Conservation (phyloP, 1,140 invertebrate species). For the Streblospio benedicti region DNA sequence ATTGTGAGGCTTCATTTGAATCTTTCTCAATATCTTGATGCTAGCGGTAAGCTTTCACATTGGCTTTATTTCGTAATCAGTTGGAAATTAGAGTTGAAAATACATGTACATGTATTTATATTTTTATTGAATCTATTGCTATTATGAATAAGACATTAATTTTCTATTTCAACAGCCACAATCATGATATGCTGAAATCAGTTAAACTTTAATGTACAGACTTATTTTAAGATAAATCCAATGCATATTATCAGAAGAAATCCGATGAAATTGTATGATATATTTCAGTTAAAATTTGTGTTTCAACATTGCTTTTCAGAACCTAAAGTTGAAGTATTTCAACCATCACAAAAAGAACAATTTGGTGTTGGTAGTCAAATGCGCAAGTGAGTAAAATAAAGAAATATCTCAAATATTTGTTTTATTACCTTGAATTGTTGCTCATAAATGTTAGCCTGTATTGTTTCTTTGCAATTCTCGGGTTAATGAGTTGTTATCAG, state of each 20-base stretch:
- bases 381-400: constrained; percentile 22
- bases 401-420: too few species aligned
- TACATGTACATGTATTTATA: too few species aligned
- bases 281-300: too few species aligned
- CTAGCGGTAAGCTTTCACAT: constrained; percentile 15
- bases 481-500: neutral
- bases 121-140: too few species aligned
- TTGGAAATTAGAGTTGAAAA: neutral
- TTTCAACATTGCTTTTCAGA: too few species aligned
- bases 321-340: constrained; percentile 29
- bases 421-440: neutral
- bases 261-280: too few species aligned
- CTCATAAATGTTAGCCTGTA: neutral
- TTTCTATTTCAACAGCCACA: too few species aligned
- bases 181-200: too few species aligned
- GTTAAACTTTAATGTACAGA: too few species aligned
- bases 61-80: neutral
- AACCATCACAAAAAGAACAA: constrained; percentile 26
- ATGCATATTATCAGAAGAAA: too few species aligned
- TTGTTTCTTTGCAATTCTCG: neutral
- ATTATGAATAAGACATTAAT: too few species aligned
- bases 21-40: constrained; percentile 25
- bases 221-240: too few species aligned
- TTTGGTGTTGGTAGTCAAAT: constrained; percentile 30
- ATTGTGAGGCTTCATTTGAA: constrained; percentile 27